phyloP scores from a whole-genome alignment of 1,140 invertebrate species.

The Heliconius nattereri region DNA sequence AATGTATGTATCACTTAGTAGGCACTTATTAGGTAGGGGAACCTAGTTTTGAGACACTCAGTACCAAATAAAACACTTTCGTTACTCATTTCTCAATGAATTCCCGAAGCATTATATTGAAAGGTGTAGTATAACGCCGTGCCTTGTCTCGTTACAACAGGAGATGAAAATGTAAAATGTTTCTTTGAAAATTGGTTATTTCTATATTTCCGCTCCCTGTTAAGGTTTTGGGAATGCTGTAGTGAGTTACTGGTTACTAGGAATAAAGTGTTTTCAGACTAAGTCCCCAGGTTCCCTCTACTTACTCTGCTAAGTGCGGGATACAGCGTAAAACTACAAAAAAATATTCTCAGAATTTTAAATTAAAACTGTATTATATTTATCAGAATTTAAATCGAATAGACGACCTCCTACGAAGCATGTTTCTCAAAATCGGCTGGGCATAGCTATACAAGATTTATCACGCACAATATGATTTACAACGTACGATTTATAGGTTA shows the following conservation, averaged over 20 bases:
- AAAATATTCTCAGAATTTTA: background rate
- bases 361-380: background rate
- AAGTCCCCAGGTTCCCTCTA: background rate
- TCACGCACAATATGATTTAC: conserved; percentile 30
- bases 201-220: too few relatives aligned
- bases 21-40: background rate
- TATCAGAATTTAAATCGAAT: background rate
- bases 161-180: too few relatives aligned
- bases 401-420: background rate
- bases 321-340: background rate
- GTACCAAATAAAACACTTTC: background rate
- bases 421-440: background rate
- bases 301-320: background rate
- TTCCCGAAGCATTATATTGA: background rate
- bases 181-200: too few relatives aligned
- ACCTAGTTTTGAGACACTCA: background rate
- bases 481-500: conserved; percentile 40
- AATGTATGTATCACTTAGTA: too few relatives aligned
- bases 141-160: too few relatives aligned
- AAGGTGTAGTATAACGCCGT: too few relatives aligned
- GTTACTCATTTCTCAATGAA: background rate
- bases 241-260: too few relatives aligned
- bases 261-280: too few relatives aligned
- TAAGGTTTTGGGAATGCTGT: too few relatives aligned
- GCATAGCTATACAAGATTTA: conserved; percentile 3